phyloP scores from a whole-genome alignment of 2,113 vertebrate genomes.

The Ploceus nigricollis region DNA sequence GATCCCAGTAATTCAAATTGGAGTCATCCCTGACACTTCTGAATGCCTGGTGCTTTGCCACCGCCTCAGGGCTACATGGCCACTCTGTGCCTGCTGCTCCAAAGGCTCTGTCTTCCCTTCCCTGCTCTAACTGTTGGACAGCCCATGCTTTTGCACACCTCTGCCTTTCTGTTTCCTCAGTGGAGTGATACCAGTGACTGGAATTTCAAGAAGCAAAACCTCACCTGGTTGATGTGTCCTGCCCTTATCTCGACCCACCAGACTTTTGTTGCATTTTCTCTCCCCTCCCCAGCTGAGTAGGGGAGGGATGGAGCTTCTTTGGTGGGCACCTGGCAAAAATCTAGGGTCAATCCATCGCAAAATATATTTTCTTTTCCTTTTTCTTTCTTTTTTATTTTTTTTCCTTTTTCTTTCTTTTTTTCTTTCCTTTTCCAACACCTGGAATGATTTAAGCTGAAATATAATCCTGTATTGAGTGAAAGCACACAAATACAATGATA shows the following conservation, averaged over 20 bases:
- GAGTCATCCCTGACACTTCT: neutral
- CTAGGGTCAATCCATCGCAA: neutral
- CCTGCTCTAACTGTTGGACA: neutral
- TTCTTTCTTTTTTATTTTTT: neutral
- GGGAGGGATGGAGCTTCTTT: neutral
- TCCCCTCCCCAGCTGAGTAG: neutral
- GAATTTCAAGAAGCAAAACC: slow-evolving; percentile 19
- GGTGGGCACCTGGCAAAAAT: neutral
- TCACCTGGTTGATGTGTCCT: neutral
- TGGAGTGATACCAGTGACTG: neutral
- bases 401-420: neutral
- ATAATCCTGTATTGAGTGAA: neutral
- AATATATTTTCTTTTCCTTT: neutral
- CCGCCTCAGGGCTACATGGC: slow-evolving; percentile 23
- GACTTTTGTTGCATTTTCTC: neutral
- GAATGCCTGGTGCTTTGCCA: neutral
- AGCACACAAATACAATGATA: slow-evolving; percentile 38
- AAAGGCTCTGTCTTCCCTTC: neutral
- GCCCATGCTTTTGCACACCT: neutral
- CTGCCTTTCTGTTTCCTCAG: neutral
- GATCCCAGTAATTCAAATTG: neutral
- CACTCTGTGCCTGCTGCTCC: neutral
- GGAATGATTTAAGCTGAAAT: slow-evolving; percentile 14
- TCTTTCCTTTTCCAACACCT: neutral
- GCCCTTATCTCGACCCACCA: neutral